phyloP scores from a whole-genome alignment of 64 coral and sea anemone genomes.

The Actinia tenebrosa region DNA sequence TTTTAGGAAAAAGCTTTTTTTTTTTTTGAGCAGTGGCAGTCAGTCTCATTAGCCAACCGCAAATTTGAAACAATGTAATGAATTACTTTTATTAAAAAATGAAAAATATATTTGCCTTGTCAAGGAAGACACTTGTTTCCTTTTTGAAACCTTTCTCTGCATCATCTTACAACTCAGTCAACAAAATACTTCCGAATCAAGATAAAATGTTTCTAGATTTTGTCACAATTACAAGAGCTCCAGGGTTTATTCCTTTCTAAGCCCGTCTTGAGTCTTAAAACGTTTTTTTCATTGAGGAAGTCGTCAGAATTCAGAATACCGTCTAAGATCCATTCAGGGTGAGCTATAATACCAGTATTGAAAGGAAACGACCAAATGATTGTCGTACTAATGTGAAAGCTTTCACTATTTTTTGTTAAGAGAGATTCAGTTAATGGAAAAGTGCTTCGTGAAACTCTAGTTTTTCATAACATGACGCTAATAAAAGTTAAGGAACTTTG shows the following conservation, averaged over 20 bases:
- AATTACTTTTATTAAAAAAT: background rate
- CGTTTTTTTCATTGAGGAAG: constrained; percentile 12
- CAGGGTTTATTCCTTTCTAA: background rate
- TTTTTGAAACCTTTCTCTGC: background rate
- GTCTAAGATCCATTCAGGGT: background rate
- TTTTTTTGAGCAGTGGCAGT: background rate
- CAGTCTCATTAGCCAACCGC: background rate
- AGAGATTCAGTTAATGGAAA: constrained; percentile 2
- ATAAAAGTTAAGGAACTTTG: background rate
- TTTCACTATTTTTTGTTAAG: background rate
- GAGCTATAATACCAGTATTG: background rate
- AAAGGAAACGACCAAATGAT: constrained; percentile 5
- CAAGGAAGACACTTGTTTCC: background rate
- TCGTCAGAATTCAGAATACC: background rate
- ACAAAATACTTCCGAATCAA: constrained; percentile 15
- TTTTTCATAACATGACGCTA: background rate
- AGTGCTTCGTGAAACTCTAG: background rate
- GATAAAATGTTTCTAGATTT: constrained; percentile 13
- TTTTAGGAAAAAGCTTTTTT: background rate
- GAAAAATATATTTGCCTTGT: background rate
- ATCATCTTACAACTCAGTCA: background rate
- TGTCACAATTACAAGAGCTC: constrained; percentile 14
- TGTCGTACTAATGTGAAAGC: background rate
- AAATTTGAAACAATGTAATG: background rate
- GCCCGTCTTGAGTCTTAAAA: background rate